Conservation (phyloP, 1,140 invertebrate species). For the Calliphora vicina region DNA sequence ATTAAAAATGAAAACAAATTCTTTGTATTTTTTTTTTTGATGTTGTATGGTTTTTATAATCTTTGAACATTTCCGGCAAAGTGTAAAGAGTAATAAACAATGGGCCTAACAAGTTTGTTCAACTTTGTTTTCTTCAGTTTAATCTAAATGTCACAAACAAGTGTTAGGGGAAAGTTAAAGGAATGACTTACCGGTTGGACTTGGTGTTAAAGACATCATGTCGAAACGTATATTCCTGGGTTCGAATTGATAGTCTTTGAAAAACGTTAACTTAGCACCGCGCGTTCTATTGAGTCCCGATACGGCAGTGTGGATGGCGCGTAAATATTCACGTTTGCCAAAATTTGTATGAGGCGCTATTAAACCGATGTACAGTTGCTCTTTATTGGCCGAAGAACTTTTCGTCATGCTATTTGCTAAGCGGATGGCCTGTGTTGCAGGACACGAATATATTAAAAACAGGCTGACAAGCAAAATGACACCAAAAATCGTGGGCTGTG, state of each 20-base stretch:
- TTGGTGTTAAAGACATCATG: constrained; percentile 77
- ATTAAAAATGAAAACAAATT: too few species aligned
- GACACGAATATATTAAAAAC: constrained; percentile 42
- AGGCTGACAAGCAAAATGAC: neutral
- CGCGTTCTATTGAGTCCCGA: constrained; percentile 68
- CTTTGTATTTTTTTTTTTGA: too few species aligned
- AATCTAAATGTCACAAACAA: too few species aligned
- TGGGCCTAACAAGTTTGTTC: too few species aligned
- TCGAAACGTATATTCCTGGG: constrained; percentile 70
- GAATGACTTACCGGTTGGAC: constrained; percentile 78
- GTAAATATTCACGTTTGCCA: constrained; percentile 71
- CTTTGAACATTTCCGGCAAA: too few species aligned
- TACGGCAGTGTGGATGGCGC: constrained; percentile 73
- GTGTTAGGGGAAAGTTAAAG: too few species aligned
- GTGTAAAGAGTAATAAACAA: too few species aligned
- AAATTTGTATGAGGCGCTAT: constrained; percentile 69
- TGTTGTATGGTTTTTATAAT: too few species aligned
- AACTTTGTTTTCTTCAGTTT: too few species aligned
- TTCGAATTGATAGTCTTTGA: constrained; percentile 71
- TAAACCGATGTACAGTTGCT: constrained; percentile 66
- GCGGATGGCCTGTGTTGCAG: constrained; percentile 45
- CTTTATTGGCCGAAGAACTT: constrained; percentile 53
- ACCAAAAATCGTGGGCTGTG: constrained; percentile 16
- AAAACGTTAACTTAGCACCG: constrained; percentile 68
- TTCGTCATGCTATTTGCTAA: constrained; percentile 52